These are phyloP conservation scores for Sebastes nivosus DNA, from an alignment of 2,797 vertebrate species.

Conservation along the genomic window DNA sequence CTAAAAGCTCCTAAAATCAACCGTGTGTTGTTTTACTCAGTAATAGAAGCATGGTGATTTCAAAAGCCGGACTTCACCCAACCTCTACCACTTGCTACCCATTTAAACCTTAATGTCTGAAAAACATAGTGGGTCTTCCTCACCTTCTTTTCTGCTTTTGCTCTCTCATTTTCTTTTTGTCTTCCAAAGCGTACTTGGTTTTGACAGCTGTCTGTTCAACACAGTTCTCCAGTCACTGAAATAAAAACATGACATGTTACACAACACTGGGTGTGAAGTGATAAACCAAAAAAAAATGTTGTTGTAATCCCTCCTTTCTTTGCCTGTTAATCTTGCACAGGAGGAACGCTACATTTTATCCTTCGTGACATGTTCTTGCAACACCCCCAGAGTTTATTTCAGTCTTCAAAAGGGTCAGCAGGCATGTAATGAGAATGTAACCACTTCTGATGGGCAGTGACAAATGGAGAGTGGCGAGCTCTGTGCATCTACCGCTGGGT, in stretches of 20 bases:
- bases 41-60: background rate
- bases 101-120: background rate
- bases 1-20: background rate
- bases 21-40: background rate
- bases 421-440: slow-evolving; percentile 64
- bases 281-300: slow-evolving; percentile 34
- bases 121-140: background rate
- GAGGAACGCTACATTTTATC: slow-evolving; percentile 36
- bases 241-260: slow-evolving; percentile 17
- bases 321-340: slow-evolving; percentile 43
- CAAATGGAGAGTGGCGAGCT: slow-evolving; percentile 56
- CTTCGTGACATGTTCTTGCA: slow-evolving; percentile 55
- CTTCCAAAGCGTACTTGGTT: background rate
- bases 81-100: background rate
- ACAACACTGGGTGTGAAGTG: slow-evolving; percentile 19
- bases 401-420: slow-evolving; percentile 61
- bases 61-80: background rate
- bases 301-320: slow-evolving; percentile 36
- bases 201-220: slow-evolving; percentile 9
- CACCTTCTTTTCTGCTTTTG: background rate
- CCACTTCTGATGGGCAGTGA: slow-evolving; percentile 59
- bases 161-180: background rate
- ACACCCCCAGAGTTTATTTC: slow-evolving; percentile 64
- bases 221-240: slow-evolving; percentile 8
- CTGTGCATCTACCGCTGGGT: slow-evolving; percentile 47